Conservation (phyloP, 2,888 invertebrate species). For the Apamea epomidion region DNA sequence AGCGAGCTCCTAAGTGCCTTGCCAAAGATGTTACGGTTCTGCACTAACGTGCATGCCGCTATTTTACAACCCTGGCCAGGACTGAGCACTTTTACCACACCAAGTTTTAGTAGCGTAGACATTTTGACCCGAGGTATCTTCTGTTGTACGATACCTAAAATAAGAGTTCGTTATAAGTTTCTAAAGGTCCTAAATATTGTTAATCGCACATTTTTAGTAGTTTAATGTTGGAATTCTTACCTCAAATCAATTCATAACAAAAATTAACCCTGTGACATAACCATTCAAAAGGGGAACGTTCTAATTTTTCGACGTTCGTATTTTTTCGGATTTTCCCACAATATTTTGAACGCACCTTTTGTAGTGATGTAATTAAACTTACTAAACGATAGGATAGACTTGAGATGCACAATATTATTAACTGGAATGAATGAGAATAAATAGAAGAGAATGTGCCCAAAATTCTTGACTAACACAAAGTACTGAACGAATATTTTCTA, state of each 20-base stretch:
- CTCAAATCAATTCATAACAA: constrained; percentile 82
- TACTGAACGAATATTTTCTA: neutral
- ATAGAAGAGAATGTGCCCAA: neutral
- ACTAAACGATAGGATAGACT: neutral
- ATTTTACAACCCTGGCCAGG: constrained; percentile 83
- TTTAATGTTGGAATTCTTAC: constrained; percentile 71
- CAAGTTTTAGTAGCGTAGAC: constrained; percentile 83
- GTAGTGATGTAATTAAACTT: constrained; percentile 18
- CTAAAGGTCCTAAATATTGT: neutral
- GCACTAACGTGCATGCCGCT: constrained; percentile 82
- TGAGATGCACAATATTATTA: neutral
- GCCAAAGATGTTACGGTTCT: constrained; percentile 88
- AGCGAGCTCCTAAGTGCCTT: constrained; percentile 89
- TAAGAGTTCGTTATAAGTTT: constrained; percentile 27
- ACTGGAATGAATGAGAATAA: neutral
- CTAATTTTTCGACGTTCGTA: constrained; percentile 8
- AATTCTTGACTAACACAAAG: too few species aligned
- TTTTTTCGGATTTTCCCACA: neutral
- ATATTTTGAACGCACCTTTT: constrained; percentile 27
- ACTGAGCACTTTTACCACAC: constrained; percentile 80
- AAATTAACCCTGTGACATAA: constrained; percentile 85
- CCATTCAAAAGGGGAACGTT: constrained; percentile 68
- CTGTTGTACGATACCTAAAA: constrained; percentile 69
- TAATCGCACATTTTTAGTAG: neutral
- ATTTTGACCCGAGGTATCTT: constrained; percentile 76